Percentiles rank a stretch among this genome's conserved stretches.
These are phyloP conservation scores for Sthenelais limicola DNA, from an alignment of 2,888 invertebrate genomes.

Conservation along the genomic window DNA sequence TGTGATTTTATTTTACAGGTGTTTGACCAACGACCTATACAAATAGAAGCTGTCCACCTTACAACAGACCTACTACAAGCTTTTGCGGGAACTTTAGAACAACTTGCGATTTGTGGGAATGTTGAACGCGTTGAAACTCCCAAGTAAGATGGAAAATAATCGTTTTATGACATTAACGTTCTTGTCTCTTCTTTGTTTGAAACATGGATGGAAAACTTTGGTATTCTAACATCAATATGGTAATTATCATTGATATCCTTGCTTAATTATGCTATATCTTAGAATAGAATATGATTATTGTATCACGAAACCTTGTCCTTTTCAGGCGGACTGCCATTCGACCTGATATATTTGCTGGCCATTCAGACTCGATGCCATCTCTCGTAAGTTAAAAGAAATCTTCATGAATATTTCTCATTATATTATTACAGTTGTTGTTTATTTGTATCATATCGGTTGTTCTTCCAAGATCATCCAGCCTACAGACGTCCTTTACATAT, in stretches of 20 bases:
- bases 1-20: conserved; percentile 66
- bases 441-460: background rate
- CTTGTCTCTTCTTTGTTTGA: too few species aligned
- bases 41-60: conserved; percentile 69
- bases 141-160: too few species aligned
- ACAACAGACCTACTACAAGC: conserved; percentile 69
- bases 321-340: conserved; percentile 28
- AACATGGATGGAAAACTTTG: too few species aligned
- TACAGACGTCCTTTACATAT: too few species aligned
- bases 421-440: background rate
- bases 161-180: too few species aligned
- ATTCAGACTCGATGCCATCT: conserved; percentile 28
- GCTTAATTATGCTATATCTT: too few species aligned
- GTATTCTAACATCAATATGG: too few species aligned
- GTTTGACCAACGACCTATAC: conserved; percentile 69
- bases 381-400: conserved; percentile 23
- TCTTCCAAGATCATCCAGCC: too few species aligned
- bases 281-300: too few species aligned
- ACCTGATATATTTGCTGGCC: conserved; percentile 41
- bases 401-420: background rate
- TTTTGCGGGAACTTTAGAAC: conserved; percentile 79
- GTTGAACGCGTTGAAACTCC: conserved; percentile 35
- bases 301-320: background rate
- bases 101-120: conserved; percentile 76
- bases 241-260: too few species aligned